A percentile compares a stretch with the other conserved stretches of the same genome.
phyloP scores from a whole-genome alignment of 1,140 invertebrate genomes.

The Metopolophium dirhodum region DNA sequence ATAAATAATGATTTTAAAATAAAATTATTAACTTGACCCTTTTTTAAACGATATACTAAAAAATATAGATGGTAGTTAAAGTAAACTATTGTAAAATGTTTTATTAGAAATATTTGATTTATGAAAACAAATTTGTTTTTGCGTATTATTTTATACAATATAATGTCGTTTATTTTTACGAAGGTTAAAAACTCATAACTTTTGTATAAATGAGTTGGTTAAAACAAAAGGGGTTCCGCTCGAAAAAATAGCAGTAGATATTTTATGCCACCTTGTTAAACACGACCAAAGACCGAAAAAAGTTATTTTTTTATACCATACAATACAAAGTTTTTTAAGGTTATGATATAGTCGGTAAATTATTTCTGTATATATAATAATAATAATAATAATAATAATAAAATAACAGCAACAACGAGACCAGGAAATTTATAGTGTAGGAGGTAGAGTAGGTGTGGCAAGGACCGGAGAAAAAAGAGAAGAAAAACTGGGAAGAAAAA shows the following conservation, averaged over 20 bases:
- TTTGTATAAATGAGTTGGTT: conserved; percentile 46
- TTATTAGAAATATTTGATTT: conserved; percentile 14
- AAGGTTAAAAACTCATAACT: conserved; percentile 15
- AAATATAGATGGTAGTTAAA: not conserved
- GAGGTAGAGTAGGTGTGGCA: conserved; percentile 4
- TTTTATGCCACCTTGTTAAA: conserved; percentile 52
- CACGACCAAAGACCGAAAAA: conserved; percentile 54
- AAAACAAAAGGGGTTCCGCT: conserved; percentile 31
- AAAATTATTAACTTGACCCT: not conserved
- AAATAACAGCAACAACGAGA: conserved; percentile 48
- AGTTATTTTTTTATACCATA: conserved; percentile 41
- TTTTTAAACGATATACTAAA: not conserved
- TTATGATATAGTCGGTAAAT: conserved; percentile 54
- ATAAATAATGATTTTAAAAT: not conserved
- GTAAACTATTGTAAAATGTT: not conserved
- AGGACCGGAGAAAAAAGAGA: conserved; percentile 37
- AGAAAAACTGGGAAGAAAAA: conserved; percentile 48
- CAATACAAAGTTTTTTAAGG: conserved; percentile 51
- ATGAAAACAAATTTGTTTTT: not conserved
- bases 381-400: conserved; percentile 52
- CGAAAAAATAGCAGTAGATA: conserved; percentile 39
- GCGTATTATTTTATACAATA: not conserved
- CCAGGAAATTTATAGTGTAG: conserved; percentile 41
- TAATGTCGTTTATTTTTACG: not conserved
- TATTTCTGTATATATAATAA: conserved; percentile 53